These are phyloP conservation scores for Lichenostomus cassidix DNA, from an alignment of 2,113 vertebrate genomes.

Conservation along the genomic window DNA sequence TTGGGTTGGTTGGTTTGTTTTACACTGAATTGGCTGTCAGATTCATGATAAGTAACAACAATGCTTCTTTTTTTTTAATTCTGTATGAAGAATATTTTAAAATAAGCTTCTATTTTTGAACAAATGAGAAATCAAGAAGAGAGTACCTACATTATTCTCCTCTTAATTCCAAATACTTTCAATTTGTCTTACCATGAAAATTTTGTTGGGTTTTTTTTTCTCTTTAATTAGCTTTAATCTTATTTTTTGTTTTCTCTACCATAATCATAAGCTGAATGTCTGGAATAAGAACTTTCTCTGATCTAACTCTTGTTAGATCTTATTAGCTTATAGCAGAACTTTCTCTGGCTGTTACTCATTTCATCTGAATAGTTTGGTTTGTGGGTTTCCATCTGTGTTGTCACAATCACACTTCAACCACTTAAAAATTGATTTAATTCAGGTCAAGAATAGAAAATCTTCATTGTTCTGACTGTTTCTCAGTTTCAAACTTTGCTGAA, in stretches of 20 bases:
- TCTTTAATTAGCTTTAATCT: background rate
- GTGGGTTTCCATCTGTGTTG: too few species aligned
- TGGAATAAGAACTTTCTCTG: background rate
- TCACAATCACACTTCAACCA: too few species aligned
- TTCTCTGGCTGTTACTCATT: background rate
- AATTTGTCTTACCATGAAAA: background rate
- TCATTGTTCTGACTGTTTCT: too few species aligned
- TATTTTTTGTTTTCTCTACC: too few species aligned
- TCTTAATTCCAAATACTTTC: background rate
- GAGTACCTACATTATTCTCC: background rate
- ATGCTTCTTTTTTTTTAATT: background rate
- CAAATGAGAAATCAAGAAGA: background rate
- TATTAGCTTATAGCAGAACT: background rate
- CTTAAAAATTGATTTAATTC: too few species aligned
- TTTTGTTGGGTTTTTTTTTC: background rate
- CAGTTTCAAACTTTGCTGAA: too few species aligned
- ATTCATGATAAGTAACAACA: background rate
- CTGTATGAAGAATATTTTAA: background rate
- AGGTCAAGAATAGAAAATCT: too few species aligned
- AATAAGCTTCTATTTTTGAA: background rate
- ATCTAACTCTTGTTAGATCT: background rate
- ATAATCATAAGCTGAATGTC: background rate
- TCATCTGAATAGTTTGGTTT: too few species aligned
- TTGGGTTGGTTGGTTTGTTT: background rate
- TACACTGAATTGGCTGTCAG: background rate